Conservation (phyloP, 2,888 invertebrate genomes). For the Hemicrepidius hirtus region DNA sequence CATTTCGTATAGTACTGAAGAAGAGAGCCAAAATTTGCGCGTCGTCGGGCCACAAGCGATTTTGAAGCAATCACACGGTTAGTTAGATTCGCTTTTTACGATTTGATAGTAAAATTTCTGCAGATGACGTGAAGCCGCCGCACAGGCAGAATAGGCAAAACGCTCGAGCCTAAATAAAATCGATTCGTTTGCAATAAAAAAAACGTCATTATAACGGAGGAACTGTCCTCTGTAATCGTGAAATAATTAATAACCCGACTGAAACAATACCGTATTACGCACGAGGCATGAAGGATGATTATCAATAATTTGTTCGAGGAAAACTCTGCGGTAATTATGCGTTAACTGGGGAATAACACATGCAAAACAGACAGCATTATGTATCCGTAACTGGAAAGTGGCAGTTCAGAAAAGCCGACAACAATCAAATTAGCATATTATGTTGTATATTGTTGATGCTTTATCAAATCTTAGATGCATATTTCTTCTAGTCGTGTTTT, state of each 20-base stretch:
- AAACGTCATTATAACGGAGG: slow-evolving; percentile 1
- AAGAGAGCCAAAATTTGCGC: slow-evolving; percentile 17
- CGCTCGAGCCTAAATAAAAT: slow-evolving; percentile 12
- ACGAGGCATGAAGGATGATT: slow-evolving; percentile 40
- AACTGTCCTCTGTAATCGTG: slow-evolving; percentile 33
- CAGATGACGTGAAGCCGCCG: slow-evolving; percentile 68
- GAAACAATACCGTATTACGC: slow-evolving; percentile 39
- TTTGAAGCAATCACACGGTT: slow-evolving; percentile 71
- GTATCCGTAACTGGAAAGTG: slow-evolving; percentile 51
- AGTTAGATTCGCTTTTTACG: slow-evolving; percentile 68
- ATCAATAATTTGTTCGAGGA: slow-evolving; percentile 41
- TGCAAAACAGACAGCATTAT: slow-evolving; percentile 56
- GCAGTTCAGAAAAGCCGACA: slow-evolving; percentile 56
- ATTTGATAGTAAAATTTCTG: slow-evolving; percentile 73
- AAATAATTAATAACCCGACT: slow-evolving; percentile 32
- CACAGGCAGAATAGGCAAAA: slow-evolving; percentile 46
- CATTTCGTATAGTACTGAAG: background rate
- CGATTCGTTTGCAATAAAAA: slow-evolving; percentile 27
- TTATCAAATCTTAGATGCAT: slow-evolving; percentile 35
- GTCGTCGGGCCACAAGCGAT: slow-evolving; percentile 66
- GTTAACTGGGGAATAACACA: slow-evolving; percentile 35
- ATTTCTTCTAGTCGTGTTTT: slow-evolving; percentile 30
- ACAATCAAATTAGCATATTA: slow-evolving; percentile 57
- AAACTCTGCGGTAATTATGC: slow-evolving; percentile 34
- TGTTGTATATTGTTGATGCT: slow-evolving; percentile 37